These are phyloP conservation scores for Orthosia gracilis DNA, from an alignment of 2,888 invertebrate genomes.

Conservation along the genomic window DNA sequence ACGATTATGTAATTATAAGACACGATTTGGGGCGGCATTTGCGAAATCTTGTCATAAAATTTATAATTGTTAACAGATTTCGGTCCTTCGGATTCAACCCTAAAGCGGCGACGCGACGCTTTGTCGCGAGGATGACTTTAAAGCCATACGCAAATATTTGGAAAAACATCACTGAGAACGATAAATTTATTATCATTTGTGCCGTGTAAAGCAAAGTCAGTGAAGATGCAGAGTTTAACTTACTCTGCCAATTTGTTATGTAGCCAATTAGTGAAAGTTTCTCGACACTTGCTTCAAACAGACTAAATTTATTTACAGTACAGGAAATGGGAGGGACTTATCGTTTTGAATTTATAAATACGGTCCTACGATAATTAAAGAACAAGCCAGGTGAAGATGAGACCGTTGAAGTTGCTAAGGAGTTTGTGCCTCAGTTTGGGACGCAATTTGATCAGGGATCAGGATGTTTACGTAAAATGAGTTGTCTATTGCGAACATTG, in stretches of 20 bases:
- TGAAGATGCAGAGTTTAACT: slow-evolving; percentile 68
- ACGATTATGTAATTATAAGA: slow-evolving; percentile 43
- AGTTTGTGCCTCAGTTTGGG: slow-evolving; percentile 47
- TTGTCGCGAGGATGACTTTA: slow-evolving; percentile 40
- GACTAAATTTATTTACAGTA: slow-evolving; percentile 63
- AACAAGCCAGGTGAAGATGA: slow-evolving; percentile 53
- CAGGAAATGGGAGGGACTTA: slow-evolving; percentile 66
- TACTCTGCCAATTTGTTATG: slow-evolving; percentile 72
- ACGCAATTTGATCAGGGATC: slow-evolving; percentile 58
- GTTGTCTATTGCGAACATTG: slow-evolving; percentile 37
- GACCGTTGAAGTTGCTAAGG: slow-evolving; percentile 48
- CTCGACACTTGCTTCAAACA: slow-evolving; percentile 63
- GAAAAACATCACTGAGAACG: slow-evolving; percentile 56
- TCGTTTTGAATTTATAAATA: slow-evolving; percentile 72
- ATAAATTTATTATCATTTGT: slow-evolving; percentile 57
- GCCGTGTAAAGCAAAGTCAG: slow-evolving; percentile 51
- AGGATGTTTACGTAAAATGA: slow-evolving; percentile 55
- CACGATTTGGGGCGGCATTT: slow-evolving; percentile 50
- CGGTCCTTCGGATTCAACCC: slow-evolving; percentile 40
- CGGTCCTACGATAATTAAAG: slow-evolving; percentile 61
- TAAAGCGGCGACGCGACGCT: slow-evolving; percentile 28
- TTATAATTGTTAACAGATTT: slow-evolving; percentile 60
- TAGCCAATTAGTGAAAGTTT: slow-evolving; percentile 72
- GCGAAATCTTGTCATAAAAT: slow-evolving; percentile 58
- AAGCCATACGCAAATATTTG: slow-evolving; percentile 58